phyloP scores from a whole-genome alignment of 2,113 vertebrate species.

The Nycticorax nycticorax region DNA sequence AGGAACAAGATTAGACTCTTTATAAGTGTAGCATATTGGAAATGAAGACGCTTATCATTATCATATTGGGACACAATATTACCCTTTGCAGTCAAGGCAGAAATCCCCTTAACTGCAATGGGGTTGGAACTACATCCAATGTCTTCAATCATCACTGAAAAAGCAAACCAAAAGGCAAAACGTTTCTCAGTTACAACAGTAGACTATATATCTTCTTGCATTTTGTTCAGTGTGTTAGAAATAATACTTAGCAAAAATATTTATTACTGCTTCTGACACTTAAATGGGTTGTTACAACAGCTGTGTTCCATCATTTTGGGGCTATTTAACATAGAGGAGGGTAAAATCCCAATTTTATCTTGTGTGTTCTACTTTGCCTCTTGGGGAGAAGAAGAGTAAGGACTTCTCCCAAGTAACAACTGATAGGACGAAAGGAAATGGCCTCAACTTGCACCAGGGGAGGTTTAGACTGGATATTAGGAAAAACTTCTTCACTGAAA shows the following conservation, averaged over 20 bases:
- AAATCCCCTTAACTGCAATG: neutral
- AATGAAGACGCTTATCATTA: neutral
- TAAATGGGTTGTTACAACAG: neutral
- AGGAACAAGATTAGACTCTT: slow-evolving; percentile 11
- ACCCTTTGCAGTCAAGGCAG: neutral
- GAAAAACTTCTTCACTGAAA: too few species aligned
- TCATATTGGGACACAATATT: neutral
- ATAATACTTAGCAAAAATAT: neutral
- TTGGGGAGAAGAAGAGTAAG: neutral
- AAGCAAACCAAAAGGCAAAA: neutral
- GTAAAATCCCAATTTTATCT: neutral
- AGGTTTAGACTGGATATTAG: too few species aligned
- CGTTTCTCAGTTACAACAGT: neutral
- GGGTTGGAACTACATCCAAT: neutral
- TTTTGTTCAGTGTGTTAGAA: neutral
- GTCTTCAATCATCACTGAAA: neutral
- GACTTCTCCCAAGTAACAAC: neutral
- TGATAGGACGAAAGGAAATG: too few species aligned
- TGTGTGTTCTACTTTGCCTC: neutral
- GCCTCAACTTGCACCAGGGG: too few species aligned
- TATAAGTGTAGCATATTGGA: neutral
- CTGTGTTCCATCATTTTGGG: neutral
- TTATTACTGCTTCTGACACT: neutral
- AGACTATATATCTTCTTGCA: neutral
- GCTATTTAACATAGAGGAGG: neutral